Percentiles rank a stretch among this genome's conserved stretches.
Evolutionary conservation across 2,113 vertebrate genomes (phyloP).

Genomic region (Apus apus): DNA sequence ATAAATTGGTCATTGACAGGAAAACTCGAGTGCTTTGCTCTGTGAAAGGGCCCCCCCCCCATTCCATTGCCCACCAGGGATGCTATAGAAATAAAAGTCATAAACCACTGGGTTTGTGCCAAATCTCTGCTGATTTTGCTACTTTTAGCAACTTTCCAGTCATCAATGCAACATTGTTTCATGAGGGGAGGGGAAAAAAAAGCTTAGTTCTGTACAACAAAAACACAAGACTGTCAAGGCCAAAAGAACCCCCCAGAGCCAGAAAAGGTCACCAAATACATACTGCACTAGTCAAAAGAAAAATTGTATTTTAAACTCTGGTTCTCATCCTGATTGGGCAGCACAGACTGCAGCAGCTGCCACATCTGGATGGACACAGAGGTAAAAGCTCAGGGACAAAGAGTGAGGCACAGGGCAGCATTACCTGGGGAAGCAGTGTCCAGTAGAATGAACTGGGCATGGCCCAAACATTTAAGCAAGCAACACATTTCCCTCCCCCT

Average conservation of each 20-base stretch:
- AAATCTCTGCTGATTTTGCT: accelerated
- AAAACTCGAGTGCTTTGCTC: not conserved
- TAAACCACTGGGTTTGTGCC: accelerated
- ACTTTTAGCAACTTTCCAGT: not conserved
- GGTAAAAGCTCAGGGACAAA: no score
- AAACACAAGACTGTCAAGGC: accelerated
- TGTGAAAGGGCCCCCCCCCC: not conserved
- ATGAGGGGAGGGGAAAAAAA: no score
- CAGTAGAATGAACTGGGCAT: accelerated
- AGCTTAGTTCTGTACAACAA: not conserved
- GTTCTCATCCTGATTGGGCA: not conserved
- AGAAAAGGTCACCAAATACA: not conserved
- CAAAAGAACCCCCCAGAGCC: not conserved
- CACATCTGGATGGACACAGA: accelerated
- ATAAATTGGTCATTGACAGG: not conserved
- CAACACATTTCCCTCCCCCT: accelerated
- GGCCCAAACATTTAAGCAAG: no score
- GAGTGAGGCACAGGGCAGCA: not conserved
- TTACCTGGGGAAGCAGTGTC: accelerated
- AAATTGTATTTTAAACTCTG: accelerated
- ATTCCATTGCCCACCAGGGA: not conserved
- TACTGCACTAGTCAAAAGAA: not conserved
- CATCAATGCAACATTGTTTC: not conserved
- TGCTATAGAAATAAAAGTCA: no score
- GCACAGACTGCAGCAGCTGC: no score